Conservation (phyloP, 1,140 invertebrate genomes). For the Drosophila virilis region DNA sequence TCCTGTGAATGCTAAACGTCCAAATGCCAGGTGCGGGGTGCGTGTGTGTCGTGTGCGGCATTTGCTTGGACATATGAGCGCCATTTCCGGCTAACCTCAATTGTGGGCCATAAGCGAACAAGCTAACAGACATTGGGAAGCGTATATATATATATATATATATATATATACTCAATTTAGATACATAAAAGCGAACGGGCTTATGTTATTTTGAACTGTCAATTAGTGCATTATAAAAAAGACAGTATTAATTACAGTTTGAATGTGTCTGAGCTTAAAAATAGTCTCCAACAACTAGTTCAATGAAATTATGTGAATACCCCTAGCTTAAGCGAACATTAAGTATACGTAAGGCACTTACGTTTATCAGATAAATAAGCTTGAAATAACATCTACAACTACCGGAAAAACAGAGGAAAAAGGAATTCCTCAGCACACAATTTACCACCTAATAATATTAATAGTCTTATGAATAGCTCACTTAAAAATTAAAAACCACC, state of each 20-base stretch:
- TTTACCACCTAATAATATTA: conserved; percentile 15
- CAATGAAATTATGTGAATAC: no score
- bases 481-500: neutral
- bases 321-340: no score
- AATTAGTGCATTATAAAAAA: neutral
- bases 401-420: neutral
- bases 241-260: neutral
- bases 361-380: no score
- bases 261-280: neutral
- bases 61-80: conserved; percentile 26
- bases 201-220: conserved; percentile 6
- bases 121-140: conserved; percentile 66
- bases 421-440: neutral
- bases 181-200: conserved; percentile 32
- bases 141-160: conserved; percentile 31
- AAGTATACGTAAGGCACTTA: no score
- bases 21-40: neutral
- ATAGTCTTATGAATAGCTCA: conserved; percentile 15
- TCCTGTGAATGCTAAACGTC: conserved; percentile 15
- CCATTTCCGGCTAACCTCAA: conserved; percentile 61
- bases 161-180: conserved; percentile 28
- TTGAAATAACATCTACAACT: no score
- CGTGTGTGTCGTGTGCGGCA: conserved; percentile 7
- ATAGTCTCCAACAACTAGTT: neutral
- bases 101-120: conserved; percentile 58